Conservation (phyloP, 2,113 vertebrate species). For the Trematocara stigmaticum region DNA sequence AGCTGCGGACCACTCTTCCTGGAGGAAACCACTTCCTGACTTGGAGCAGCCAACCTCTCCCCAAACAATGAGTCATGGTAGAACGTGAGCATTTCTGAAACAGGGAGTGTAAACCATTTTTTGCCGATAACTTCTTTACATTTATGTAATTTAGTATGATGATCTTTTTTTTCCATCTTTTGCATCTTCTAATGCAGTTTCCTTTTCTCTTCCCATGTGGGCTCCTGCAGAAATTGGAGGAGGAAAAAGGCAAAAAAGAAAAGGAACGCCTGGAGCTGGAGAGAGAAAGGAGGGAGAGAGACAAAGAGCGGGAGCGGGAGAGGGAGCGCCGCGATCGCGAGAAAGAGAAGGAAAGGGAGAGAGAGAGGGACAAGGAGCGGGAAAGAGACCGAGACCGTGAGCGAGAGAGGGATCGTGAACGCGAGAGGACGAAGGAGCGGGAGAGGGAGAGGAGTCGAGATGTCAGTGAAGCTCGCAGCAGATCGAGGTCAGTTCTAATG, state of each 20-base stretch:
- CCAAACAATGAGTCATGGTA: conserved; percentile 46
- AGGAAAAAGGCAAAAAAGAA: conserved; percentile 98
- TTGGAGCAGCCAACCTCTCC: conserved; percentile 33
- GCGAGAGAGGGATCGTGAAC: conserved; percentile 84
- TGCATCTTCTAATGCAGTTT: background rate
- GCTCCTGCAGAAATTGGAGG: conserved; percentile 93
- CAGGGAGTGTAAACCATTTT: conserved; percentile 35
- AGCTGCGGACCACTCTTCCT: conserved; percentile 19
- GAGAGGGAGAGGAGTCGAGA: conserved; percentile 88
- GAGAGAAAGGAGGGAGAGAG: conserved; percentile 91
- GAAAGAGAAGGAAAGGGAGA: conserved; percentile 71
- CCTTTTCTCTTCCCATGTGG: conserved; percentile 71
- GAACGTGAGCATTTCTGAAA: conserved; percentile 57
- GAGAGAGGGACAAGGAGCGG: conserved; percentile 86
- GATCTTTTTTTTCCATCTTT: background rate
- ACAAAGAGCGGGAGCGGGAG: conserved; percentile 93
- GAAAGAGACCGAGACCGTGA: conserved; percentile 86
- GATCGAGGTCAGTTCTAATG: conserved; percentile 79
- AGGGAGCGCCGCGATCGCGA: conserved; percentile 82
- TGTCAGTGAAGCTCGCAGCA: conserved; percentile 87
- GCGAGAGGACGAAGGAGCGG: conserved; percentile 82
- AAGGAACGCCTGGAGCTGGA: conserved; percentile 95
- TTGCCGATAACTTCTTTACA: background rate
- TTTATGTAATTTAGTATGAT: background rate
- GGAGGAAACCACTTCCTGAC: conserved; percentile 37